These are phyloP conservation scores for Zeuzera pyrina DNA, from an alignment of 2,888 invertebrate genomes.

Conservation along the genomic window DNA sequence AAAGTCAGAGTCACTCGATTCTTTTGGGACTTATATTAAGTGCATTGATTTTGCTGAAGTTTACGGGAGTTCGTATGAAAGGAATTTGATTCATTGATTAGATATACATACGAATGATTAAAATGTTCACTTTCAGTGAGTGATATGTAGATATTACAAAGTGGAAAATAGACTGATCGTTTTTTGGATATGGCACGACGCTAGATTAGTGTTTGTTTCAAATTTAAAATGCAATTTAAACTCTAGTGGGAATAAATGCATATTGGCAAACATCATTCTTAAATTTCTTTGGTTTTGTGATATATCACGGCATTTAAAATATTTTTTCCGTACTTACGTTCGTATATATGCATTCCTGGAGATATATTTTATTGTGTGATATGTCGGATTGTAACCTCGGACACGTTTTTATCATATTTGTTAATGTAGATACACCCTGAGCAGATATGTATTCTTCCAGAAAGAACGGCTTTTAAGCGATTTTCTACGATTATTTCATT, in stretches of 20 bases:
- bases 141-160: slow-evolving; percentile 34
- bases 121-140: slow-evolving; percentile 35
- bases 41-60: slow-evolving; percentile 1
- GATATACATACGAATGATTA: slow-evolving; percentile 54
- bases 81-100: neutral
- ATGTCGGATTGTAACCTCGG: slow-evolving; percentile 42
- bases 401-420: slow-evolving; percentile 27
- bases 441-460: slow-evolving; percentile 52
- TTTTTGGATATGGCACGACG: slow-evolving; percentile 43
- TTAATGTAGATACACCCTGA: slow-evolving; percentile 49
- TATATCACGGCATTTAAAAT: slow-evolving; percentile 65
- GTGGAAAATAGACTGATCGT: slow-evolving; percentile 8
- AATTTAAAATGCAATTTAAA: slow-evolving; percentile 27
- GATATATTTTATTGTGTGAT: slow-evolving; percentile 52
- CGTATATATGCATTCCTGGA: slow-evolving; percentile 31
- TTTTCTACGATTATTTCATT: slow-evolving; percentile 52
- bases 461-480: slow-evolving; percentile 54
- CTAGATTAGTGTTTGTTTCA: slow-evolving; percentile 18
- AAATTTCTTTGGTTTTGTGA: slow-evolving; percentile 68
- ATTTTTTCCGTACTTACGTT: slow-evolving; percentile 43
- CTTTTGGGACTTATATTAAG: no score
- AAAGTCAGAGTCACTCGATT: slow-evolving; percentile 21
- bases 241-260: slow-evolving; percentile 52
- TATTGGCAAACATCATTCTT: slow-evolving; percentile 39
- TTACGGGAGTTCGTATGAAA: neutral